Percentiles rank a stretch among this genome's conserved stretches.
Conservation (phyloP, 2,888 invertebrate genomes). For the Pheosia gnoma region DNA sequence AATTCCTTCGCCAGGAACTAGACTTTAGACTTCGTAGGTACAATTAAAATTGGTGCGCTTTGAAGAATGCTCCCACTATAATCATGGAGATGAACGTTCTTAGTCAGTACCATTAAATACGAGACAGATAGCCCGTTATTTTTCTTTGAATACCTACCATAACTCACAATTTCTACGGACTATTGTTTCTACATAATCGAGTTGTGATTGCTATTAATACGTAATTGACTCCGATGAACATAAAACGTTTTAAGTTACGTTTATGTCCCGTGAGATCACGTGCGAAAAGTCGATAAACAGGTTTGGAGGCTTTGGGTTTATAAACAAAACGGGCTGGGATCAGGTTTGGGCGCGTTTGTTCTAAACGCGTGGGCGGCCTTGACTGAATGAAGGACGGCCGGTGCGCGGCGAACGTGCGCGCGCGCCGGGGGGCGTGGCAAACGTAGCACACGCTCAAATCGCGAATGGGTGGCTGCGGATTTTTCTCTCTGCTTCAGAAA, state of each 20-base stretch:
- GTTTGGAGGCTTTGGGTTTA: conserved; percentile 51
- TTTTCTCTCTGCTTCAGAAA: conserved; percentile 28
- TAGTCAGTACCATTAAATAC: conserved; percentile 20
- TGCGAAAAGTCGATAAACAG: conserved; percentile 42
- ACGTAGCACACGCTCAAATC: conserved; percentile 60
- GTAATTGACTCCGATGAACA: neutral
- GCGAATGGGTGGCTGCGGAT: conserved; percentile 33
- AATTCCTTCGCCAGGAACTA: too few relatives aligned
- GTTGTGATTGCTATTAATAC: conserved; percentile 4
- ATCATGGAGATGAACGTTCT: conserved; percentile 16
- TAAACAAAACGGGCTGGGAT: conserved; percentile 59
- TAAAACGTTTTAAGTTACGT: conserved; percentile 9
- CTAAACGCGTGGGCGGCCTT: conserved; percentile 73
- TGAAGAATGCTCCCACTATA: too few relatives aligned
- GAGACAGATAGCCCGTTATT: conserved; percentile 19
- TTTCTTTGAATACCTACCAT: conserved; percentile 22
- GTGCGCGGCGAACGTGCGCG: conserved; percentile 47
- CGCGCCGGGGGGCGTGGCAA: conserved; percentile 56
- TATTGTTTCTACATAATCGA: conserved; percentile 19
- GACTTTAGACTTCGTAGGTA: too few relatives aligned
- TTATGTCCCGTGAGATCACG: conserved; percentile 28
- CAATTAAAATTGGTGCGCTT: too few relatives aligned
- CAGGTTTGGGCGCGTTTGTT: conserved; percentile 58
- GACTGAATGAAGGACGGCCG: conserved; percentile 69
- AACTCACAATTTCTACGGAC: conserved; percentile 22